Conservation (phyloP, 2,113 vertebrate species). For the Stigmatopora nigra region DNA sequence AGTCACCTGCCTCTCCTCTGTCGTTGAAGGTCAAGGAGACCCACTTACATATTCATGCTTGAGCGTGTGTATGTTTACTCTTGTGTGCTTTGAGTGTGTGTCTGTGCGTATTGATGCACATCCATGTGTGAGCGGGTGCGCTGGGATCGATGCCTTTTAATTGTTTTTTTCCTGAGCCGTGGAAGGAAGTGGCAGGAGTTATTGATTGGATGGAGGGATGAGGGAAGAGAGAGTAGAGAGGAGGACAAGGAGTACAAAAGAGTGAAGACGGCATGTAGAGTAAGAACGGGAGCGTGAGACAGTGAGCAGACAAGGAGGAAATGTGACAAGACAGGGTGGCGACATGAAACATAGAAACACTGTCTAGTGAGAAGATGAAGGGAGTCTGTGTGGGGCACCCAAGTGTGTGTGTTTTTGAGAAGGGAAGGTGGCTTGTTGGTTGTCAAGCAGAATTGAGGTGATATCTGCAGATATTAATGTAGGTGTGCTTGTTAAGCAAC, state of each 20-base stretch:
- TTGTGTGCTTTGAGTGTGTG: conserved; percentile 20
- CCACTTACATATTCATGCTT: conserved; percentile 98
- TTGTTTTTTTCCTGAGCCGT: conserved; percentile 98
- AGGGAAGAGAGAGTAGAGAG: conserved; percentile 39
- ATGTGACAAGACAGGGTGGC: conserved; percentile 76
- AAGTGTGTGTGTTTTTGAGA: conserved; percentile 8
- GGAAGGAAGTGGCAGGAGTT: conserved; percentile 93
- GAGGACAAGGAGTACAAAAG: conserved; percentile 50
- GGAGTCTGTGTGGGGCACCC: conserved; percentile 18
- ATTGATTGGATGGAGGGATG: conserved; percentile 80
- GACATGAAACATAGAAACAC: conserved; percentile 72
- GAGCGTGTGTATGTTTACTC: conserved; percentile 35
- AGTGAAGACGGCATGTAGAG: conserved; percentile 46
- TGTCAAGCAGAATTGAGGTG: conserved; percentile 40
- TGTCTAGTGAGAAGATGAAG: conserved; percentile 49
- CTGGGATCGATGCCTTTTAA: conserved; percentile 96
- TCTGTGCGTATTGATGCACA: conserved; percentile 21
- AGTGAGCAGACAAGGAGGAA: conserved; percentile 61
- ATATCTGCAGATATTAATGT: conserved; percentile 7
- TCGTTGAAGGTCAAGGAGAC: conserved; percentile 98
- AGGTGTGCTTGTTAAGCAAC: conserved; percentile 13
- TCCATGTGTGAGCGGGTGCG: conserved; percentile 32
- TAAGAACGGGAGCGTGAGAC: conserved; percentile 43
- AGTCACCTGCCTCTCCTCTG: conserved; percentile 72
- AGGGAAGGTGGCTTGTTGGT: conserved; percentile 24